Conservation (phyloP, 2,113 vertebrate species). For the Hippocampus abdominalis region DNA sequence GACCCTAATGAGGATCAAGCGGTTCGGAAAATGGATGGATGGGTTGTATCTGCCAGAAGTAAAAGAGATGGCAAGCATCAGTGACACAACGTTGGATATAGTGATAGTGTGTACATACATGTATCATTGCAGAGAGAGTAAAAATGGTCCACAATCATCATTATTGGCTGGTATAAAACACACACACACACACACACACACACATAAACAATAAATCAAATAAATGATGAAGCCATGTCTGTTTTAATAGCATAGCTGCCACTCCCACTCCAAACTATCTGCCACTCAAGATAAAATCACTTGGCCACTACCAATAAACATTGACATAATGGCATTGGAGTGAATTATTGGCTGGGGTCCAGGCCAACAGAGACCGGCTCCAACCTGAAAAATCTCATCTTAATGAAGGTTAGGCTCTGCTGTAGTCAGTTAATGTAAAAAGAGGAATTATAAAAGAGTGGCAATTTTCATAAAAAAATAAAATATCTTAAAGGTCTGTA, state of each 20-base stretch:
- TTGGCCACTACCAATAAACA: conserved; percentile 19
- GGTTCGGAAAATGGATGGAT: too few species aligned
- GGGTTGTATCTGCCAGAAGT: neutral
- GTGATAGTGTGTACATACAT: neutral
- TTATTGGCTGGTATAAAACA: neutral
- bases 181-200: neutral
- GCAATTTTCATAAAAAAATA: neutral
- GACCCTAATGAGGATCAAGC: too few species aligned
- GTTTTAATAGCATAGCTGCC: conserved; percentile 26
- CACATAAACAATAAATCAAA: conserved; percentile 25
- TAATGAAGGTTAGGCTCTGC: neutral
- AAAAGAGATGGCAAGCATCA: conserved; percentile 1
- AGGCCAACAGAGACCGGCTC: conserved; percentile 32
- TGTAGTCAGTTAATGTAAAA: neutral
- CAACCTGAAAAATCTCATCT: conserved; percentile 29
- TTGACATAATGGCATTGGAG: conserved; percentile 28
- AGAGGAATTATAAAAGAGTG: neutral
- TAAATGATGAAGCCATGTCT: conserved; percentile 22
- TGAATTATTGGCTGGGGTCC: conserved; percentile 37
- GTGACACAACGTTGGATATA: neutral
- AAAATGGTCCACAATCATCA: neutral
- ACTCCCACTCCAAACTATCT: conserved; percentile 23
- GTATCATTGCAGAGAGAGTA: neutral
- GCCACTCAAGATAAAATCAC: conserved; percentile 47
- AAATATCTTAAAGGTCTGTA: neutral